Base-by-base conservation (phyloP, 2,888 invertebrate genomes). In the Apodemia duryi region DNA sequence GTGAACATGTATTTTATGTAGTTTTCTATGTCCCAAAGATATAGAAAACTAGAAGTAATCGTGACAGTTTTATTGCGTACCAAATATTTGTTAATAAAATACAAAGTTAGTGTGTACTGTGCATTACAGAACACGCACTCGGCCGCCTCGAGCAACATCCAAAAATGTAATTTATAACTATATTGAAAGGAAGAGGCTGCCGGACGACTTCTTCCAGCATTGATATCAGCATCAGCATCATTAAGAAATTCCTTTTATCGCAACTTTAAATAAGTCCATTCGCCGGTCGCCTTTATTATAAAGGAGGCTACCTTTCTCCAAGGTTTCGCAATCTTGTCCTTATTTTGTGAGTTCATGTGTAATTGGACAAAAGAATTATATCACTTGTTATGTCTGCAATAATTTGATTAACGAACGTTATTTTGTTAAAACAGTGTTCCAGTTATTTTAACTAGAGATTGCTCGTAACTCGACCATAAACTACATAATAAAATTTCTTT, bases 171-270 rank as follows among this genome's bases (percentile, higher is more conserved):
- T 88, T 89, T 88, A 89, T 86, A 87, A 86, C 88, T 87, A 88
- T 85, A 86, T 87, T 85, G 82, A 83, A 77, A 71, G 79, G 83
- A 82, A 76, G 81, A 85, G 77, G 79, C 75, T 73, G 79, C 79
- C 77, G 73, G 76, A 81, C 86, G 72, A 81, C 79, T 84, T 79
- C 81, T 77, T 74, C 77, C 86, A 81, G 86, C 89, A 90, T 91
- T 88, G 90, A 90, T 89, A 89, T 85, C 80, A 78, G 82, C 86
- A 80, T 84, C 86, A 83, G 81, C 88, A 85, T 91, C 91, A 91
- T 91, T 91, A 90, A 88, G 84, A 84, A 85, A 90, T 90, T 85
- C 91, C 91, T 90, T 90, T 90, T 91, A 91, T 89, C 90, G 91
- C 84, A 76, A 84, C 82, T 88, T 87, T 85, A 89, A 91, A 89